Evolutionary conservation across 2,797 vertebrate genomes (phyloP).

Genomic region (Arctocebus calabarensis): DNA sequence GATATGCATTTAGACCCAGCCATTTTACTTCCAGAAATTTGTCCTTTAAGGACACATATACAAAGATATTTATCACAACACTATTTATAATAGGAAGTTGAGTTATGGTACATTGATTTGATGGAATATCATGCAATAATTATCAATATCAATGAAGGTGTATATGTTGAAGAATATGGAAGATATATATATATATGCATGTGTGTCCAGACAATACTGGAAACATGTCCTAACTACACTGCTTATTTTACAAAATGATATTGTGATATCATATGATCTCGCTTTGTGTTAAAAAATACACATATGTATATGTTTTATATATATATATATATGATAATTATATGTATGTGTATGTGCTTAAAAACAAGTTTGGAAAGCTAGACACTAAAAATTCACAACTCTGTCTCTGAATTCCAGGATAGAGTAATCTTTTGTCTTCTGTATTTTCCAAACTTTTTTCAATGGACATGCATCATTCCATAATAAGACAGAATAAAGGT

Average conservation of each 20-base stretch:
- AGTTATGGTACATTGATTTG: neutral
- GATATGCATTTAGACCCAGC: neutral
- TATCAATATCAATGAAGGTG: neutral
- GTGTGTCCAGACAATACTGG: neutral
- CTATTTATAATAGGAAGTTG: neutral
- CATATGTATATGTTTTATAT: neutral
- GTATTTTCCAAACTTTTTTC: constrained; percentile 37
- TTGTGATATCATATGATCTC: neutral
- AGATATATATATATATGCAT: neutral
- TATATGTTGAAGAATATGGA: neutral
- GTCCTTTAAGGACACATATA: neutral
- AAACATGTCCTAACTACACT: neutral
- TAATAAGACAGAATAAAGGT: constrained; percentile 27
- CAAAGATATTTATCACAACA: constrained; percentile 14
- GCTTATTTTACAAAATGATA: neutral
- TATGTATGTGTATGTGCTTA: neutral
- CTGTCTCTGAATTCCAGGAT: neutral
- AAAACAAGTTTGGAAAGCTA: neutral
- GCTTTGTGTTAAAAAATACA: neutral
- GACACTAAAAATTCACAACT: neutral
- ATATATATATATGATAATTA: neutral
- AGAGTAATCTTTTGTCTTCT: neutral
- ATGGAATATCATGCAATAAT: neutral
- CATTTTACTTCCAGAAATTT: constrained; percentile 28
- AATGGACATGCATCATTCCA: neutral